Evolutionary conservation across 2,888 invertebrate genomes (phyloP).

Genomic region (Macaria liturata): DNA sequence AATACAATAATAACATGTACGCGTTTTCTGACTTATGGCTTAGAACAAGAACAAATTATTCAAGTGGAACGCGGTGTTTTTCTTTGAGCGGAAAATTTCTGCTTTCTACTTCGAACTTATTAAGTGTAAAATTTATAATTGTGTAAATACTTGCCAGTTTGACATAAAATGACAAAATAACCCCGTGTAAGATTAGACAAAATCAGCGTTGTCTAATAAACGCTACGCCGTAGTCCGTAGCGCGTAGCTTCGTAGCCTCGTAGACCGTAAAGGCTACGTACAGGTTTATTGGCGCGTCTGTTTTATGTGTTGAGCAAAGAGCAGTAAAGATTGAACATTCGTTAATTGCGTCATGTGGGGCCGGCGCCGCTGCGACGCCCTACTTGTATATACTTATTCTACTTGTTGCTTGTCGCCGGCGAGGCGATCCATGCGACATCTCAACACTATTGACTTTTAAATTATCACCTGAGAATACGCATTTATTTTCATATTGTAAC

Average conservation of each 20-base stretch:
- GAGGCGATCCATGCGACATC: constrained; percentile 50
- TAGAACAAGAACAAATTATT: constrained; percentile 17
- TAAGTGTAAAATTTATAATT: too few species aligned
- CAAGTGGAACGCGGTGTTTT: too few species aligned
- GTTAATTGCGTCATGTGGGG: constrained; percentile 39
- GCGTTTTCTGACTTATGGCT: constrained; percentile 24
- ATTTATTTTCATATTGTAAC: not conserved
- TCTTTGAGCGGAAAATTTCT: too few species aligned
- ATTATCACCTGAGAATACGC: constrained; percentile 27
- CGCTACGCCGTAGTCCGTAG: constrained; percentile 38
- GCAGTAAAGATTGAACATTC: constrained; percentile 31
- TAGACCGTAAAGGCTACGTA: constrained; percentile 20
- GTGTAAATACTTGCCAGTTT: too few species aligned
- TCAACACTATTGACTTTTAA: constrained; percentile 55
- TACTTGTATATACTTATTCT: constrained; percentile 64
- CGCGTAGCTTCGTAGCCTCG: constrained; percentile 4
- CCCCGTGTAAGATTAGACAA: too few species aligned
- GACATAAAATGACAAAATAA: too few species aligned
- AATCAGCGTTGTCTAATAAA: not conserved
- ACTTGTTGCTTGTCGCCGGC: constrained; percentile 36
- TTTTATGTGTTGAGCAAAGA: constrained; percentile 31
- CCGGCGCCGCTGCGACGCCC: constrained; percentile 69
- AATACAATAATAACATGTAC: constrained; percentile 30
- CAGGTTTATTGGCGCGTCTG: constrained; percentile 30
- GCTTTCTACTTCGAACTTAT: too few species aligned